A percentile compares a stretch with the other conserved stretches of the same genome.
phyloP scores from a whole-genome alignment of 2,888 invertebrate species.

The Bimastos eiseni region DNA sequence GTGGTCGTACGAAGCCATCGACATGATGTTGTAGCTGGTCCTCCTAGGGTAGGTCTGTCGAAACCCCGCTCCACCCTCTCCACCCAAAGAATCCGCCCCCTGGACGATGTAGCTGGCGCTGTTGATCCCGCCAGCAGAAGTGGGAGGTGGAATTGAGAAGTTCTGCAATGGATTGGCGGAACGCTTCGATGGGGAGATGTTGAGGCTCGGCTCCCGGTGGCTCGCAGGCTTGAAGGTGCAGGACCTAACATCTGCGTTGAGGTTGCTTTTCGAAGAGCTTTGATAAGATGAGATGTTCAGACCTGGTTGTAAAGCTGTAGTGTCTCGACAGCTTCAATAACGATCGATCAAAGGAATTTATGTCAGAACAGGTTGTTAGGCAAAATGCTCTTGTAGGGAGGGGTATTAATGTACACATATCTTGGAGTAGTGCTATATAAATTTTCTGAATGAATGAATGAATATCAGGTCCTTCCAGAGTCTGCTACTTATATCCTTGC shows the following conservation, averaged over 20 bases:
- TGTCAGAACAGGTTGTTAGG: neutral
- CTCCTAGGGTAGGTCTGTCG: slow-evolving; percentile 13
- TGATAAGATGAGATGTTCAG: neutral
- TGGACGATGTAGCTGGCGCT: neutral
- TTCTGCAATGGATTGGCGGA: neutral
- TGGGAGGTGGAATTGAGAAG: neutral
- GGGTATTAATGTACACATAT: too few species aligned
- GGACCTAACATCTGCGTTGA: neutral
- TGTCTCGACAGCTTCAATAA: neutral
- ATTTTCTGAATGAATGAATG: too few species aligned
- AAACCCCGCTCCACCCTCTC: neutral
- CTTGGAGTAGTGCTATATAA: too few species aligned
- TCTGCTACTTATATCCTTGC: too few species aligned
- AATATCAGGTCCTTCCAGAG: too few species aligned
- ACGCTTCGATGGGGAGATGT: neutral
- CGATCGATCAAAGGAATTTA: neutral
- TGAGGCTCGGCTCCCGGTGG: slow-evolving; percentile 18
- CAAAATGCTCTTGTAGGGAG: neutral
- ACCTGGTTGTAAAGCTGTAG: neutral
- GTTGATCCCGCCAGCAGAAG: neutral
- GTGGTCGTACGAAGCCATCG: neutral
- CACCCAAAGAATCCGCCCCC: neutral
- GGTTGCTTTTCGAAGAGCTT: neutral
- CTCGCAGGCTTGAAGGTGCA: slow-evolving; percentile 19
- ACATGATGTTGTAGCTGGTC: neutral